Conservation (phyloP, 2,888 invertebrate species). For the Eupithecia centaureata region DNA sequence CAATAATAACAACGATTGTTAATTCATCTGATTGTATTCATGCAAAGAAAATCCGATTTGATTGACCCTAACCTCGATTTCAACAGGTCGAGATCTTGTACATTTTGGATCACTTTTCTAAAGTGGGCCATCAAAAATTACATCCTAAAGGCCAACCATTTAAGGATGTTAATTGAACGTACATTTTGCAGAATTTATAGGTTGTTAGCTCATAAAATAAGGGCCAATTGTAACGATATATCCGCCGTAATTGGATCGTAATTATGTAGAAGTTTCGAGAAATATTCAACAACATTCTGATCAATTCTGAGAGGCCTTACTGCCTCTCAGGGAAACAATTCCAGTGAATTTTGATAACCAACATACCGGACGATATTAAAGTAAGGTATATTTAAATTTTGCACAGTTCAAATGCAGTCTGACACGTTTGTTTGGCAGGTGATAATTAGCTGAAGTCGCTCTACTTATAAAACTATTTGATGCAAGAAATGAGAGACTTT, state of each 20-base stretch:
- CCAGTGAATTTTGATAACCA: constrained; percentile 26
- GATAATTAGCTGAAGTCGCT: no score
- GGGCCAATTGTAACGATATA: constrained; percentile 19
- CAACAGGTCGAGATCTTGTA: constrained; percentile 6
- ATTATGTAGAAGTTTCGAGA: constrained; percentile 37
- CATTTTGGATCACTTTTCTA: constrained; percentile 5
- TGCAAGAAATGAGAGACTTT: neutral
- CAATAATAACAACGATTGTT: neutral
- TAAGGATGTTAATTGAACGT: constrained; percentile 18
- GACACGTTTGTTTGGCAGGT: neutral
- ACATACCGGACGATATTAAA: constrained; percentile 1
- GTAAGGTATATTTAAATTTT: neutral
- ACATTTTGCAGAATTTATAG: constrained; percentile 23
- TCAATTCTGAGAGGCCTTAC: constrained; percentile 20
- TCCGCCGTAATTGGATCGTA: constrained; percentile 27
- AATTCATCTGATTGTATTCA: neutral
- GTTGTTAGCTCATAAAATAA: constrained; percentile 26
- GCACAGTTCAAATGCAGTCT: neutral
- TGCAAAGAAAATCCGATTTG: constrained; percentile 2
- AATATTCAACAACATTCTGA: constrained; percentile 33
- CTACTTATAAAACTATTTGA: no score
- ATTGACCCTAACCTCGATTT: neutral
- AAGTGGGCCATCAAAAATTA: constrained; percentile 4
- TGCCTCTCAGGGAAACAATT: constrained; percentile 9
- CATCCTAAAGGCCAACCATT: constrained; percentile 4